These are phyloP conservation scores for Premnoplex brunnescens DNA, from an alignment of 2,797 vertebrate genomes.

Conservation along the genomic window DNA sequence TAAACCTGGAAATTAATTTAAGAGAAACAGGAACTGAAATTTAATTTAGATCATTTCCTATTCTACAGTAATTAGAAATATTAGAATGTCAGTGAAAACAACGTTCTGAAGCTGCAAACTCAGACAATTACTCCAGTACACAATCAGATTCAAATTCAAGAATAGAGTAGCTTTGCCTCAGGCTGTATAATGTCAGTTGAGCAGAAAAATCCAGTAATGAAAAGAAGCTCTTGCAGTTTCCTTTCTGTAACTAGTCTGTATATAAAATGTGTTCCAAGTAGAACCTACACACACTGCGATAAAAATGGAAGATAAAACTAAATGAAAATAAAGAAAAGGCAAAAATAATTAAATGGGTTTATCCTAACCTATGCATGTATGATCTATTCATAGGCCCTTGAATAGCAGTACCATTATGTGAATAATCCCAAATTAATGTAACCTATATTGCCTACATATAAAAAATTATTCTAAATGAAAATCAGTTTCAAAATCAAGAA, in stretches of 20 bases:
- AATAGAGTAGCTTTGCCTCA: not conserved
- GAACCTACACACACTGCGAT: not conserved
- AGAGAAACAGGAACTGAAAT: not conserved
- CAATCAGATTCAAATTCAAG: not conserved
- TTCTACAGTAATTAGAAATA: not conserved
- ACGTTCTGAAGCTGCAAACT: not conserved
- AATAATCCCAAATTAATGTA: not conserved
- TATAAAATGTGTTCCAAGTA: not conserved
- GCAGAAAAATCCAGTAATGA: conserved; percentile 4
- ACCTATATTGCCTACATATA: not conserved
- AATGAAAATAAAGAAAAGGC: not conserved
- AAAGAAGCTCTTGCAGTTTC: not conserved
- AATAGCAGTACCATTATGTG: not conserved
- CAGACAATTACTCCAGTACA: not conserved
- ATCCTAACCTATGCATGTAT: not conserved
- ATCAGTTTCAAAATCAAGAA: not conserved
- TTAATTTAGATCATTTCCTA: not conserved
- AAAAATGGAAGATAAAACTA: not conserved
- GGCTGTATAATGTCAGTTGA: not conserved
- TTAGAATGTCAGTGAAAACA: conserved; percentile 7
- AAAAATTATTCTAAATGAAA: not conserved
- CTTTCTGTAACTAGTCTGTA: not conserved
- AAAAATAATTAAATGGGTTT: not conserved
- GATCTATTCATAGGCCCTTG: not conserved
- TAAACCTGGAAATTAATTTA: not conserved